phyloP scores from a whole-genome alignment of 92 coral and sea anemone genomes.

The Heteractis magnifica region DNA sequence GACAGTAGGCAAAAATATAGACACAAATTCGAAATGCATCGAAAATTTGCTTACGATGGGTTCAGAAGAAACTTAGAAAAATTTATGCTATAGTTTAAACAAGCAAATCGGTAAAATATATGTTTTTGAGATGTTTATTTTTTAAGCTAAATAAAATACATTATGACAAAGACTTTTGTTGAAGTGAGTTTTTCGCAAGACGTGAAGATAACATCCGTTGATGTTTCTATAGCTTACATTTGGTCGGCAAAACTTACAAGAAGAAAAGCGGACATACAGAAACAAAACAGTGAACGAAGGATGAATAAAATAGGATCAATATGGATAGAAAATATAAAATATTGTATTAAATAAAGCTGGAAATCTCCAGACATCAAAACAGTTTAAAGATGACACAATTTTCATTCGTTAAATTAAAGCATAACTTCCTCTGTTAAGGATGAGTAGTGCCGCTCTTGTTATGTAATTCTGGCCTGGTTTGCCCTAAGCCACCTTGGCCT shows the following conservation, averaged over 20 bases:
- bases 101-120: too few relatives aligned
- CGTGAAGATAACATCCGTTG: not conserved
- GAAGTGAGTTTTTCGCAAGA: not conserved
- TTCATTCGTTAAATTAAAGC: not conserved
- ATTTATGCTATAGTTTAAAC: too few relatives aligned
- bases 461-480: not conserved
- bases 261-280: not conserved
- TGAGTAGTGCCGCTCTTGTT: not conserved
- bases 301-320: too few relatives aligned
- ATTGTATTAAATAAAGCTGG: not conserved
- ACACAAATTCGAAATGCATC: too few relatives aligned
- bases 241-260: not conserved
- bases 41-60: not conserved
- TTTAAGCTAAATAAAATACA: not conserved
- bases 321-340: too few relatives aligned
- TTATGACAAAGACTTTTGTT: too few relatives aligned
- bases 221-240: not conserved
- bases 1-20: too few relatives aligned
- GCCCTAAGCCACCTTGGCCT: not conserved
- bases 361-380: not conserved
- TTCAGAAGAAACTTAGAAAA: not conserved
- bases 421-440: not conserved
- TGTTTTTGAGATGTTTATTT: too few relatives aligned
- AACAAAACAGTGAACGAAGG: too few relatives aligned
- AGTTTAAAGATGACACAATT: not conserved